Conservation (phyloP, 1,140 invertebrate species). For the Thalassaphorura encarpata region DNA sequence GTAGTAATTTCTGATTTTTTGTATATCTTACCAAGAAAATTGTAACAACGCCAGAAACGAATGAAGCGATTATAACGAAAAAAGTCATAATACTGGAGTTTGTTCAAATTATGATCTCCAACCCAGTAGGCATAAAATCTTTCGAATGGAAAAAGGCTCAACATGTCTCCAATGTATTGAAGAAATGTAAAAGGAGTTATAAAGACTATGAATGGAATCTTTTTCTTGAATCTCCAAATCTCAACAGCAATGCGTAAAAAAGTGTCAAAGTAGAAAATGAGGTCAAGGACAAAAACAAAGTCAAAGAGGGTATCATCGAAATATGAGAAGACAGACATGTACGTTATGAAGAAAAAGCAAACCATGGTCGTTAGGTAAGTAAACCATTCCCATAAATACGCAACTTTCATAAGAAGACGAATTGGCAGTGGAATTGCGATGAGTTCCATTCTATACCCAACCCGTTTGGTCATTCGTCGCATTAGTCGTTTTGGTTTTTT, state of each 20-base stretch:
- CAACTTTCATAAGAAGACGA: background rate
- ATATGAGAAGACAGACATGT: conserved; percentile 7
- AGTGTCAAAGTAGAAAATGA: conserved; percentile 6
- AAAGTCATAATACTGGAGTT: conserved; percentile 4
- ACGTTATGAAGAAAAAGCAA: conserved; percentile 2
- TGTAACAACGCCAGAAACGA: background rate
- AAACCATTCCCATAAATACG: conserved; percentile 3
- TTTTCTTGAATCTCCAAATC: conserved; percentile 6
- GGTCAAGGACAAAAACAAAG: background rate
- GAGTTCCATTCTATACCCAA: background rate
- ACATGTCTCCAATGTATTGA: conserved; percentile 5
- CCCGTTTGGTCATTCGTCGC: no score
- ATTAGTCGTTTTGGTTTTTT: no score
- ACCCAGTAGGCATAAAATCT: conserved; percentile 5
- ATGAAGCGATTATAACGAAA: conserved; percentile 16
- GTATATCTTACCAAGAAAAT: conserved; percentile 10
- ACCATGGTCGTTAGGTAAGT: background rate
- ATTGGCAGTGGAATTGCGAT: background rate
- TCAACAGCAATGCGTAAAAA: conserved; percentile 10
- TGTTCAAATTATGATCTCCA: background rate
- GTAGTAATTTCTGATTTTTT: background rate
- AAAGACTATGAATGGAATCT: background rate
- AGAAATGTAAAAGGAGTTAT: conserved; percentile 3
- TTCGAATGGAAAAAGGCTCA: conserved; percentile 17
- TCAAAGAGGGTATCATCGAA: background rate